Evolutionary conservation across 2,113 vertebrate species (phyloP).

Genomic region (Okapia johnstoni): DNA sequence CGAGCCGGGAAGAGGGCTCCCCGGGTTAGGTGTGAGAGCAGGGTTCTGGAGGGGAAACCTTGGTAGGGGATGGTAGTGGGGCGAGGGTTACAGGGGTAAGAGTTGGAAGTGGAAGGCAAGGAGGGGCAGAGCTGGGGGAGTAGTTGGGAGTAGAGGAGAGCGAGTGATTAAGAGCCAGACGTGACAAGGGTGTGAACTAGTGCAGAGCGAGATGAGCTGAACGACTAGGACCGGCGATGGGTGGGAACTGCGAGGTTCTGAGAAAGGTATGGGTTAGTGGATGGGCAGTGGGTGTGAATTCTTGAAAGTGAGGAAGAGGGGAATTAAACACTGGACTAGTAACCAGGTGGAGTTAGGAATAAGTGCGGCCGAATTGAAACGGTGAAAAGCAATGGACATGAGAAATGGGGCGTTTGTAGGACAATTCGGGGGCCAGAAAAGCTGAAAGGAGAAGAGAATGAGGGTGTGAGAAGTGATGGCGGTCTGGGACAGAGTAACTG

Average conservation of each 20-base stretch:
- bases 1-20: neutral
- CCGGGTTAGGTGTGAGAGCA: neutral
- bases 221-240: constrained; percentile 3
- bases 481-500: neutral
- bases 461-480: constrained; percentile 10
- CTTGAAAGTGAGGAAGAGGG: neutral
- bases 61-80: neutral
- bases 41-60: neutral
- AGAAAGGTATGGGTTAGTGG: neutral
- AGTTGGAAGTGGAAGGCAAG: constrained; percentile 11
- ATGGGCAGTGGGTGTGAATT: neutral
- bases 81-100: neutral
- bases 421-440: neutral
- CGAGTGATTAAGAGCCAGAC: constrained; percentile 67
- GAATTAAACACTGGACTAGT: neutral
- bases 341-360: constrained; percentile 9
- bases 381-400: neutral
- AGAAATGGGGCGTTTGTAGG: neutral
- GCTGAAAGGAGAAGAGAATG: neutral
- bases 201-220: constrained; percentile 48
- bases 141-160: constrained; percentile 44
- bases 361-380: neutral
- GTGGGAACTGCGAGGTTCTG: neutral
- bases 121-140: constrained; percentile 22
- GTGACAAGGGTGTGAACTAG: constrained; percentile 74